Evolutionary conservation across 2,797 vertebrate genomes (phyloP).

Genomic region (Carapus acus): DNA sequence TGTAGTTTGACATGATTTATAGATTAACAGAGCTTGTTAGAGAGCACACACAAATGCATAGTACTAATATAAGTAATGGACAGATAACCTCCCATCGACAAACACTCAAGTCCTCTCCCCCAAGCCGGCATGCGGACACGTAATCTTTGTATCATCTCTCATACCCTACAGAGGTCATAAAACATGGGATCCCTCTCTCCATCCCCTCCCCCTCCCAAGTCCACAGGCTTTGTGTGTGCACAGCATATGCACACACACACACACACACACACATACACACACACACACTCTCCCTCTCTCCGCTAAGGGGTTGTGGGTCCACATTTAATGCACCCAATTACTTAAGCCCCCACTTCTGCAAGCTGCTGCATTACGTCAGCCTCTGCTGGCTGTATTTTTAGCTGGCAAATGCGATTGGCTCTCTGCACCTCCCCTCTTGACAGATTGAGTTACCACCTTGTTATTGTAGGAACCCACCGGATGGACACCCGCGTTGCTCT

Average conservation of each 20-base stretch:
- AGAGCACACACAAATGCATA: slow-evolving; percentile 28
- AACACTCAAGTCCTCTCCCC: slow-evolving; percentile 6
- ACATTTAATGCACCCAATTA: slow-evolving; percentile 74
- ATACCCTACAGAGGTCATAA: slow-evolving; percentile 58
- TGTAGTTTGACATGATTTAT: slow-evolving; percentile 42
- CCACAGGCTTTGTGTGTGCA: neutral
- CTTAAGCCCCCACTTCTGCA: slow-evolving; percentile 63
- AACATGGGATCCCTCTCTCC: slow-evolving; percentile 50
- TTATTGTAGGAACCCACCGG: slow-evolving; percentile 58
- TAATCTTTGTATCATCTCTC: slow-evolving; percentile 54
- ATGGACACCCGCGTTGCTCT: slow-evolving; percentile 31
- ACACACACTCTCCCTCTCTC: no score
- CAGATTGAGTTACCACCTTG: slow-evolving; percentile 74
- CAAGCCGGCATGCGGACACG: slow-evolving; percentile 11
- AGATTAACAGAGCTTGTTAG: slow-evolving; percentile 57
- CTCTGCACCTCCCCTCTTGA: slow-evolving; percentile 37
- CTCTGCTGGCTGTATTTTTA: slow-evolving; percentile 75
- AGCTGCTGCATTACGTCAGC: slow-evolving; percentile 74
- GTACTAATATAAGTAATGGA: slow-evolving; percentile 55
- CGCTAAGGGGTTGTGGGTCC: slow-evolving; percentile 50
- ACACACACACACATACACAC: slow-evolving; percentile 14
- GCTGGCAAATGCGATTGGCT: slow-evolving; percentile 64
- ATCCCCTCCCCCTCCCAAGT: slow-evolving; percentile 43
- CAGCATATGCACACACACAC: slow-evolving; percentile 7
- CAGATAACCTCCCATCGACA: slow-evolving; percentile 35